phyloP scores from a whole-genome alignment of 2,888 invertebrate species.

The Lasioglossum leucozonium region DNA sequence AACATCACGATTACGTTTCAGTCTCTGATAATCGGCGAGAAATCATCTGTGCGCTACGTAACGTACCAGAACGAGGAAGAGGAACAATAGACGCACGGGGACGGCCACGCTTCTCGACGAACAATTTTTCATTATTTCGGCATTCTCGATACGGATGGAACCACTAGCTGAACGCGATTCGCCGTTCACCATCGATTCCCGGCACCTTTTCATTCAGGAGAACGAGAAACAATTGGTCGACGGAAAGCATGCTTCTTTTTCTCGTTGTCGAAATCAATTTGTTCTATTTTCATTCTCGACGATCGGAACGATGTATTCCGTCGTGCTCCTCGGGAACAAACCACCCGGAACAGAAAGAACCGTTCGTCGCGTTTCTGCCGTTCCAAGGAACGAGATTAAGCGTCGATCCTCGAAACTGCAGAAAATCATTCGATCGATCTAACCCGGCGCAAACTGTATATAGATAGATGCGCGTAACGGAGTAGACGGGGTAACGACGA shows the following conservation, averaged over 20 bases:
- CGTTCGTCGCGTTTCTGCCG: not conserved
- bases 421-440: not conserved
- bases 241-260: not conserved
- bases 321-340: not conserved
- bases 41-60: slow-evolving; percentile 97
- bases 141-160: slow-evolving; percentile 23
- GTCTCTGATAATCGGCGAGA: slow-evolving; percentile 95
- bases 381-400: not conserved
- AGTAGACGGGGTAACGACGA: slow-evolving; percentile 43
- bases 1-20: slow-evolving; percentile 85
- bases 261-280: not conserved
- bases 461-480: slow-evolving; percentile 23
- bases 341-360: too few relatives aligned
- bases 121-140: not conserved
- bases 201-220: not conserved
- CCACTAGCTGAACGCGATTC: slow-evolving; percentile 30
- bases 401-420: not conserved
- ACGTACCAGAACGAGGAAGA: slow-evolving; percentile 97
- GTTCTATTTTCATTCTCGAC: not conserved
- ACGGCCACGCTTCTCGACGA: slow-evolving; percentile 4
- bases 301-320: not conserved
- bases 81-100: slow-evolving; percentile 85
- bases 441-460: slow-evolving; percentile 27
- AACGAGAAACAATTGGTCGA: not conserved
- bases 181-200: slow-evolving; percentile 1